Percentiles rank a stretch among this genome's conserved stretches.
Evolutionary conservation across 2,888 invertebrate genomes (phyloP).

Genomic region (Apamea monoglypha): DNA sequence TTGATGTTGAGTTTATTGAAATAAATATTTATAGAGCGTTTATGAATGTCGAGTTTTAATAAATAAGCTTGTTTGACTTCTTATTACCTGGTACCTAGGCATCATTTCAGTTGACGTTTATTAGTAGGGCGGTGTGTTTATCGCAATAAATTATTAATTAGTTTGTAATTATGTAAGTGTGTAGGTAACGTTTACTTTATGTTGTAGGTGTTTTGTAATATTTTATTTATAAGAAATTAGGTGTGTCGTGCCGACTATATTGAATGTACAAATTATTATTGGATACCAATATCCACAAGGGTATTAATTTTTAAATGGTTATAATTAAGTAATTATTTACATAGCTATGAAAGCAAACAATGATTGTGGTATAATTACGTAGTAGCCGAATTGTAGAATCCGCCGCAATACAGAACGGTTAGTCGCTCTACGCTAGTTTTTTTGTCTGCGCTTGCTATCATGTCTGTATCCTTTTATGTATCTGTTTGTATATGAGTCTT

Average conservation of each 20-base stretch:
- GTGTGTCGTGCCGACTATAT: neutral
- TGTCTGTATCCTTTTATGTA: no score
- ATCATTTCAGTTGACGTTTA: neutral
- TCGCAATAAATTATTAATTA: neutral
- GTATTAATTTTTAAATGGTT: neutral
- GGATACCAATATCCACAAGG: constrained; percentile 1
- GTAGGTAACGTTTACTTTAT: constrained; percentile 5
- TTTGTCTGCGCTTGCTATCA: no score
- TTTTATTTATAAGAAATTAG: constrained; percentile 11
- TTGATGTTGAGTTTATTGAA: no score
- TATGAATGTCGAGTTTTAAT: neutral
- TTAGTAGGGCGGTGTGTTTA: neutral
- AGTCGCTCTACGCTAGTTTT: no score
- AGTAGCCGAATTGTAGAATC: neutral
- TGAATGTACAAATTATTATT: constrained; percentile 14
- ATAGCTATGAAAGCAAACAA: neutral
- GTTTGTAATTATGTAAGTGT: neutral
- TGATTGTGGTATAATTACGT: neutral
- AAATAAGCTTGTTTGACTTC: neutral
- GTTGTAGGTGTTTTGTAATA: neutral
- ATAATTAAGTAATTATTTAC: neutral
- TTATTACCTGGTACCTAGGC: no score
- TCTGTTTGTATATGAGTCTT: no score
- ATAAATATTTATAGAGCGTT: neutral
- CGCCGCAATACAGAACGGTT: no score